Evolutionary conservation across 30 jellyfish, hydroid and myxozoan genomes (phyloP), one percentile per base, ranked within the genome.

Genomic region (Rhopilema esculentum): DNA sequence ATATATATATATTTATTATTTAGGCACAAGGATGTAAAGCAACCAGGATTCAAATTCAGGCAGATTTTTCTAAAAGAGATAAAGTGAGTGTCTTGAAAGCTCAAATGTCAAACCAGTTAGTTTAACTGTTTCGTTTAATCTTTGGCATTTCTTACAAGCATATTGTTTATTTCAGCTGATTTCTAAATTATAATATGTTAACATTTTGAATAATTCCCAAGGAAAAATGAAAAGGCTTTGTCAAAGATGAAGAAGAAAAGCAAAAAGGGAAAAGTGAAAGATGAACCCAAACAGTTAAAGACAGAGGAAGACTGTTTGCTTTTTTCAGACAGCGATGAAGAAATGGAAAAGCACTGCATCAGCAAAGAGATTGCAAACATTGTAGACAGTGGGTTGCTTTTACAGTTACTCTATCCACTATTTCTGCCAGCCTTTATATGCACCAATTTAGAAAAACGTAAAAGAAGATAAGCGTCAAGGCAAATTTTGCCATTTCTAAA

Each of bases 321-420:
- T 57, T 67, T 82, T 23, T 89, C 93, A 23, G 97, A 89, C 61
- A 89, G 97, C 64, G 97, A 89, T 66, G 97, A 89, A 26, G 97
- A 89, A 16, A 86, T 27, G 52, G 85, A 66, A 8, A 26, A 66
- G 30, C 64, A 67, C 24, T 63, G 16, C 20, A 48, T 87, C 23
- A 87, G 69, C 64, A 72, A 85, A 24, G 73, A 85, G 23, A 80
- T 85, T 62, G 80, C 75, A 9, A 28, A 63, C 26, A 40, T 85
- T 72, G 57, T 69, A 1, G 53, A 63, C 40, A 74, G 93, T 85
- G 72, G 57, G 93, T 72, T 49, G 57, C 57, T 40, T 12, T 40
- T 40, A 6, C 12, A 6, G 12, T n/a, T 12, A 40, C 6, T 2
- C 57, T 40, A 12, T 6, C 57, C 57, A 40, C 57, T 6, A 12